These are phyloP conservation scores for Torymus texanus DNA, from an alignment of 2,888 invertebrate genomes.

Conservation along the genomic window DNA sequence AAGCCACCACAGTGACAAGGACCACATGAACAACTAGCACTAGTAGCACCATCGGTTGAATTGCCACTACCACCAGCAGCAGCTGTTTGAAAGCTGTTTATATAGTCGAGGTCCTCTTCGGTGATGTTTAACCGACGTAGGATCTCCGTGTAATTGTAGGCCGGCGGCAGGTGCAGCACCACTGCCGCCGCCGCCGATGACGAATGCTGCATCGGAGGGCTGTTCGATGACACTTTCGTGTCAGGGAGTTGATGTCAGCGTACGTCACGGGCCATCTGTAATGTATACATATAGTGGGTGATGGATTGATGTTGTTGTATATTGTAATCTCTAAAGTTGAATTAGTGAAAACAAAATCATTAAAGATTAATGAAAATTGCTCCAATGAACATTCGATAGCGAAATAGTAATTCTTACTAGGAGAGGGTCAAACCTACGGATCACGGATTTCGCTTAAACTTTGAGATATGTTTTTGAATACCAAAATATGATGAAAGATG, in stretches of 20 bases:
- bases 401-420: too few species aligned
- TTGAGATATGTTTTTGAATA: too few species aligned
- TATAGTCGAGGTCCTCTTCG: slow-evolving; percentile 67
- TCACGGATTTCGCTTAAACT: too few species aligned
- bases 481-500: too few species aligned
- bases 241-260: background rate
- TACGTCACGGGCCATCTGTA: slow-evolving; percentile 38
- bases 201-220: background rate
- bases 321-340: too few species aligned
- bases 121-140: slow-evolving; percentile 65
- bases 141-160: slow-evolving; percentile 41
- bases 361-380: too few species aligned
- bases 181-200: background rate
- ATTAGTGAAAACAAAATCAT: too few species aligned
- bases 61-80: background rate
- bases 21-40: slow-evolving; percentile 22
- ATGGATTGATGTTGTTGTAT: too few species aligned
- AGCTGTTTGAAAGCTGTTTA: slow-evolving; percentile 60
- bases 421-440: too few species aligned
- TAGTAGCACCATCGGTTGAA: background rate
- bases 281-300: too few species aligned
- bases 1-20: slow-evolving; percentile 79
- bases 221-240: background rate
- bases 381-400: too few species aligned
- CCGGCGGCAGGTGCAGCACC: slow-evolving; percentile 5